These are phyloP conservation scores for Zapornia atra DNA, from an alignment of 2,113 vertebrate genomes.

Conservation along the genomic window DNA sequence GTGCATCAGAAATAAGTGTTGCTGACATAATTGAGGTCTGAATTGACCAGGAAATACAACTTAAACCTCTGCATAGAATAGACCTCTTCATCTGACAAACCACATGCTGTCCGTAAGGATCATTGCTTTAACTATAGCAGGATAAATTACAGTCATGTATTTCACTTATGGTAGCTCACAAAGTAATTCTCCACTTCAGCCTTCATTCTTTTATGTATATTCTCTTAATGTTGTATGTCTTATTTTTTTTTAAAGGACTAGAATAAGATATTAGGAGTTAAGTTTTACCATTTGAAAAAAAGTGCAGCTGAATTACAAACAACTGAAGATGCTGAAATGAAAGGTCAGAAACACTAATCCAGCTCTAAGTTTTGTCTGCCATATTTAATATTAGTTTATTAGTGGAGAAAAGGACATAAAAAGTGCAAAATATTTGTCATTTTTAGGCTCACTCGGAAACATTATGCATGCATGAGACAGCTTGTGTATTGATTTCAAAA, in stretches of 20 bases:
- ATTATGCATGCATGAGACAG: background rate
- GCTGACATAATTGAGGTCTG: background rate
- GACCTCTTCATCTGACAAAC: background rate
- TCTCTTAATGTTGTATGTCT: background rate
- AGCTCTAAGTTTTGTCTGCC: background rate
- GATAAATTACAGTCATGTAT: background rate
- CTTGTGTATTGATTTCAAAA: background rate
- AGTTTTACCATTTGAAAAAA: background rate
- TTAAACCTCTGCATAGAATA: background rate
- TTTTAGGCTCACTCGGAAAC: background rate
- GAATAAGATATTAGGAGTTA: background rate
- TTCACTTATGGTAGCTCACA: background rate
- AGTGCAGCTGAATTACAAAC: background rate
- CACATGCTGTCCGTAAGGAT: background rate
- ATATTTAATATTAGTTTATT: background rate
- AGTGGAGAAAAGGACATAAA: background rate
- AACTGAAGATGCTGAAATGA: background rate
- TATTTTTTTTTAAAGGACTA: background rate
- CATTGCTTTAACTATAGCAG: background rate
- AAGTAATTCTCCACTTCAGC: background rate
- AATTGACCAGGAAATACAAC: background rate
- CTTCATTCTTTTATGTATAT: background rate
- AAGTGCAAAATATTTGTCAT: background rate
- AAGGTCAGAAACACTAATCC: background rate
- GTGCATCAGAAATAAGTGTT: background rate